Evolutionary conservation across 2,113 vertebrate species (phyloP).

Genomic region (Calypte anna): DNA sequence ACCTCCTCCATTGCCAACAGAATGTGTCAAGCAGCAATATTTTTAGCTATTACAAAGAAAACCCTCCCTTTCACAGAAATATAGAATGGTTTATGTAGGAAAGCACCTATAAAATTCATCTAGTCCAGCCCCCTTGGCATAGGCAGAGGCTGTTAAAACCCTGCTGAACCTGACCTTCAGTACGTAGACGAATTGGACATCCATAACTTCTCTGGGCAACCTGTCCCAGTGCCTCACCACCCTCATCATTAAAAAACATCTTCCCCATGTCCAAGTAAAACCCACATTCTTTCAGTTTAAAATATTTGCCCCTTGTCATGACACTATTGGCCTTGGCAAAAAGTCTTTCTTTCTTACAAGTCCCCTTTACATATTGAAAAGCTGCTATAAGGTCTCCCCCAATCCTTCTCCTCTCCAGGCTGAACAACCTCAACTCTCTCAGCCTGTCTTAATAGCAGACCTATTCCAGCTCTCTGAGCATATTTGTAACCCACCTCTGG

Average conservation of each 20-base stretch:
- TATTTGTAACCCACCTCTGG: no score
- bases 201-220: not conserved
- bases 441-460: no score
- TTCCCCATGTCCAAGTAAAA: not conserved
- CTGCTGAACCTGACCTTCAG: not conserved
- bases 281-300: not conserved
- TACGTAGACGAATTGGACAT: not conserved
- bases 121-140: not conserved
- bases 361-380: no score
- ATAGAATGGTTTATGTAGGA: not conserved
- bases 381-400: no score
- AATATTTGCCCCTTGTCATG: not conserved
- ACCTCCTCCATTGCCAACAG: not conserved
- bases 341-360: no score
- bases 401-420: no score
- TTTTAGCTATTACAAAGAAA: not conserved
- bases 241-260: not conserved
- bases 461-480: no score
- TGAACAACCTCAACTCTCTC: no score
- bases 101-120: not conserved
- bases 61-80: not conserved
- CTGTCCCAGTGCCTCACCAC: not conserved
- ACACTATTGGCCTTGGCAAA: not conserved
- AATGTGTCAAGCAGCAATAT: not conserved
- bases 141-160: not conserved